These are phyloP conservation scores for Euplexia lucipara DNA, from an alignment of 2,888 invertebrate species.

Conservation along the genomic window DNA sequence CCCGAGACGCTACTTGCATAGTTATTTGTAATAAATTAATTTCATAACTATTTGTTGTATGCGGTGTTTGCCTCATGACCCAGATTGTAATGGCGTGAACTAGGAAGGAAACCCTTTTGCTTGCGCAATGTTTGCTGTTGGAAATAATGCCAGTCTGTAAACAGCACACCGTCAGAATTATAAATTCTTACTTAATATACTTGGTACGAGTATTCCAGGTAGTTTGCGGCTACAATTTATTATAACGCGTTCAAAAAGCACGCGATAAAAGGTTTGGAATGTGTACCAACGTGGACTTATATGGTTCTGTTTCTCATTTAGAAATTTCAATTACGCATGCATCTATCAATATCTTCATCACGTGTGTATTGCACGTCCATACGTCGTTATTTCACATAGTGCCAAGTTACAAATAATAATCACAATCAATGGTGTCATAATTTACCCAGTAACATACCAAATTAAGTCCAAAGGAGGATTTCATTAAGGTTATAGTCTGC, in stretches of 20 bases:
- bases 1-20: constrained; percentile 36
- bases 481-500: constrained; percentile 58
- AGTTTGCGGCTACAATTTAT: constrained; percentile 4
- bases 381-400: constrained; percentile 63
- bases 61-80: constrained; percentile 76
- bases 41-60: constrained; percentile 58
- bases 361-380: constrained; percentile 40
- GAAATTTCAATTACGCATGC: constrained; percentile 48
- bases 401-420: constrained; percentile 70
- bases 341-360: constrained; percentile 56
- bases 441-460: constrained; percentile 68
- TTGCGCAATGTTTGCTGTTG: constrained; percentile 76
- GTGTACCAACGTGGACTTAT: constrained; percentile 39
- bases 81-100: constrained; percentile 76
- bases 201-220: constrained; percentile 5
- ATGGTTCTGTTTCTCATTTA: constrained; percentile 50
- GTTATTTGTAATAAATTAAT: constrained; percentile 58
- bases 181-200: constrained; percentile 39
- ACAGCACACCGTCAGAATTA: constrained; percentile 53
- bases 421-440: constrained; percentile 63
- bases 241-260: constrained; percentile 2
- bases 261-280: constrained; percentile 1
- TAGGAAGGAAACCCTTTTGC: constrained; percentile 75
- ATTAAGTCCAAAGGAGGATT: constrained; percentile 68
- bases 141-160: constrained; percentile 70